Conservation (phyloP, 1,140 invertebrate species). For the Melanaphis sacchari region DNA sequence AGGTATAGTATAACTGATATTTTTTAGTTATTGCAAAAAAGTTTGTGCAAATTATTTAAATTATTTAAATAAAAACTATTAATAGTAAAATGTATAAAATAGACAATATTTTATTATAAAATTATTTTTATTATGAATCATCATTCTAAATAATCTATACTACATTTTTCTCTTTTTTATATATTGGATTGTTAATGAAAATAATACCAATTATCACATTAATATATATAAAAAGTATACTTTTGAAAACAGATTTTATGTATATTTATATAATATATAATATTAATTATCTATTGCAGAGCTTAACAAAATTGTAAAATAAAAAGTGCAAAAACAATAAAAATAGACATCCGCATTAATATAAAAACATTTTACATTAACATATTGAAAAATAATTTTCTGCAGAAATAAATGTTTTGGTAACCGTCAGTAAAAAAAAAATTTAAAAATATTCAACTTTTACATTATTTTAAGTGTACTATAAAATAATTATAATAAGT, state of each 20-base stretch:
- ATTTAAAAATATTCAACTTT: constrained; percentile 41
- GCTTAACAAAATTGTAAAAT: constrained; percentile 55
- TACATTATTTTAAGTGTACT: constrained; percentile 39
- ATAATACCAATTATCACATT: constrained; percentile 41
- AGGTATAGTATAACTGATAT: too few relatives aligned
- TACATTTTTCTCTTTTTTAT: not conserved
- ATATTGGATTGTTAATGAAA: constrained; percentile 22
- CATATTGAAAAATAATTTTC: constrained; percentile 48
- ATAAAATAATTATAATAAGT: constrained; percentile 42
- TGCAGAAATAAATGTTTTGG: constrained; percentile 47
- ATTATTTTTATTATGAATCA: not conserved
- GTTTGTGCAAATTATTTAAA: too few relatives aligned
- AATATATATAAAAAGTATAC: constrained; percentile 49
- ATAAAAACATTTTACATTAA: constrained; percentile 49
- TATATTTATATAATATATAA: constrained; percentile 16
- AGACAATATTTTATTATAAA: not conserved
- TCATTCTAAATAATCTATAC: constrained; percentile 33
- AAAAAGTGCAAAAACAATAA: constrained; percentile 55
- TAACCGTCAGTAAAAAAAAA: constrained; percentile 46
- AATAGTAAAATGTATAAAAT: too few relatives aligned
- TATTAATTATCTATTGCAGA: constrained; percentile 41
- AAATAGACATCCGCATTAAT: constrained; percentile 40
- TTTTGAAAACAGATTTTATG: constrained; percentile 30
- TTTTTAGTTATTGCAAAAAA: too few relatives aligned
- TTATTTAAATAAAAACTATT: too few relatives aligned